phyloP scores from a whole-genome alignment of 2,888 invertebrate species.

The Machimus atricapillus region DNA sequence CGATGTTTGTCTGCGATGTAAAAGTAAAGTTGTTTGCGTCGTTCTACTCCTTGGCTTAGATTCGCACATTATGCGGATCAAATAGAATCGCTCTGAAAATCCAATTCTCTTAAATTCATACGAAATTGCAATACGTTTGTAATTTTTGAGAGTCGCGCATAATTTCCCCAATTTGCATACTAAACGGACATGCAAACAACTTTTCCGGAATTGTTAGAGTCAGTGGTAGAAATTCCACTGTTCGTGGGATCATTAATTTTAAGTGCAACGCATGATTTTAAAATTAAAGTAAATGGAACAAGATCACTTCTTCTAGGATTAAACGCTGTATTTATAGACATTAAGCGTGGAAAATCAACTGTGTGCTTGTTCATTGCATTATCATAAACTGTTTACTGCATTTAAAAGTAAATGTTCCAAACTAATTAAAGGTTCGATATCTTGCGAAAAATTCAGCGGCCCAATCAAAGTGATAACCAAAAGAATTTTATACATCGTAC shows the following conservation, averaged over 20 bases:
- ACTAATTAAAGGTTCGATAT: background rate
- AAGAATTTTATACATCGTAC: slow-evolving; percentile 24
- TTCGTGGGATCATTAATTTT: background rate
- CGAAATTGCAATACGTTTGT: too few relatives aligned
- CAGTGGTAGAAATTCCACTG: background rate
- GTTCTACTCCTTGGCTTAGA: background rate
- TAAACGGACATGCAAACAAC: background rate
- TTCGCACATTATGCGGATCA: background rate
- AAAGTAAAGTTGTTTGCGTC: background rate
- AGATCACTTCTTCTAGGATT: background rate
- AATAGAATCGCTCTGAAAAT: too few relatives aligned
- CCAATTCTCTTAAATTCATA: too few relatives aligned
- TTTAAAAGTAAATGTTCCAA: background rate
- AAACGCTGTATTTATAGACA: background rate
- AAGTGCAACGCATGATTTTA: background rate
- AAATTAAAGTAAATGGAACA: background rate
- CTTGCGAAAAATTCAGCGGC: background rate
- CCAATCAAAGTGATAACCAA: slow-evolving; percentile 7
- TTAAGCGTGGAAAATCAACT: background rate
- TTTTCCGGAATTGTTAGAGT: background rate
- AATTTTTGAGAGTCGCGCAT: background rate
- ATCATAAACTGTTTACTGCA: background rate
- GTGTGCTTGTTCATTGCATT: background rate
- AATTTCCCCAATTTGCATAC: background rate
- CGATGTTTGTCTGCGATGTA: background rate